These are phyloP conservation scores for Pseudeuparius sepicola DNA, from an alignment of 2,888 invertebrate species.

Conservation along the genomic window DNA sequence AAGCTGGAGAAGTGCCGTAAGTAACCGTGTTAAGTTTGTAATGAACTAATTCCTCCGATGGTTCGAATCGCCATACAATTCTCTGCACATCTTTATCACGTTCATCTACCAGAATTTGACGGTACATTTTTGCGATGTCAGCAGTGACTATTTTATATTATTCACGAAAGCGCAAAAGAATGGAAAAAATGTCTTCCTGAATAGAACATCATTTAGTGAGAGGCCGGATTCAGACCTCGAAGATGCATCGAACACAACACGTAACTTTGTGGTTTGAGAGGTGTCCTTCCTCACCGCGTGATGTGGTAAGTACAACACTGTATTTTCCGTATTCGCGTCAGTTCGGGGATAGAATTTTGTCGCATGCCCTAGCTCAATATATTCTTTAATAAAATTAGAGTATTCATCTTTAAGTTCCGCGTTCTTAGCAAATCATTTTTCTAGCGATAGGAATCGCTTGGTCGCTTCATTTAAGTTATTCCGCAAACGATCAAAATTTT, in stretches of 20 bases:
- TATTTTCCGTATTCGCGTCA: slow-evolving; percentile 1
- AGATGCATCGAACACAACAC: slow-evolving; percentile 1
- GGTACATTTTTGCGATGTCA: slow-evolving; percentile 1
- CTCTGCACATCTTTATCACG: neutral
- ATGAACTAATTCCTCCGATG: neutral
- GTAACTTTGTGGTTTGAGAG: neutral
- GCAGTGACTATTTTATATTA: neutral
- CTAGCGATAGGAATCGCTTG: neutral
- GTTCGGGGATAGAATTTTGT: neutral
- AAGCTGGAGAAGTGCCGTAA: neutral
- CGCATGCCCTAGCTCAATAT: slow-evolving; percentile 1
- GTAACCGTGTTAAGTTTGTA: neutral
- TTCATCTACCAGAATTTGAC: neutral
- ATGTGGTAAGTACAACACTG: slow-evolving; percentile 1
- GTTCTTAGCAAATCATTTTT: slow-evolving; percentile 1
- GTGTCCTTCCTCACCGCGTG: neutral
- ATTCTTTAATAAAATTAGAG: slow-evolving; percentile 4
- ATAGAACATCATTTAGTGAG: slow-evolving; percentile 1
- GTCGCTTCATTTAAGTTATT: slow-evolving; percentile 2
- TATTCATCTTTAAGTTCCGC: neutral
- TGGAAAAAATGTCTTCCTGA: neutral
- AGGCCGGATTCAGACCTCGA: neutral
- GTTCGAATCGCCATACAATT: neutral
- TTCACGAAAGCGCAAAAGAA: neutral
- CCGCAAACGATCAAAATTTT: slow-evolving; percentile 1